These are phyloP conservation scores for Euphydryas editha DNA, from an alignment of 2,888 invertebrate genomes.

Conservation along the genomic window DNA sequence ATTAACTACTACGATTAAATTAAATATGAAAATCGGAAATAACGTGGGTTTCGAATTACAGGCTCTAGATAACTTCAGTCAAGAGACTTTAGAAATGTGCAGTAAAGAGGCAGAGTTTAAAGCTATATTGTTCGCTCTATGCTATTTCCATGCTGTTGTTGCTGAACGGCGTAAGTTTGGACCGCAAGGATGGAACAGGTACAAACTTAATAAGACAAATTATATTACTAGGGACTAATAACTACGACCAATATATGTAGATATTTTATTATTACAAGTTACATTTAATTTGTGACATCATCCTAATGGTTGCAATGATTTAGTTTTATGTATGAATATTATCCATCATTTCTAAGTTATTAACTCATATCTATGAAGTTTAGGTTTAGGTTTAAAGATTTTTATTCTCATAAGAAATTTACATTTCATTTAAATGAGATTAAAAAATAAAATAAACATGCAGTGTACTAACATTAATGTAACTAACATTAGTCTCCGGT, in stretches of 20 bases:
- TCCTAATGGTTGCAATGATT: too few relatives aligned
- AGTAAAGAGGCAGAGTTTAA: conserved; percentile 97
- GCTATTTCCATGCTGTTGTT: conserved; percentile 97
- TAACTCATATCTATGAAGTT: too few relatives aligned
- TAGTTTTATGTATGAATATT: too few relatives aligned
- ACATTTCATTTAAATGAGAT: too few relatives aligned
- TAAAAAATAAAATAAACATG: too few relatives aligned
- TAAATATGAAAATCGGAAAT: not conserved
- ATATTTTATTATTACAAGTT: too few relatives aligned
- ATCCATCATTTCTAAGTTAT: too few relatives aligned
- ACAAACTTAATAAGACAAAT: not conserved
- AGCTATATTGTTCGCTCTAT: conserved; percentile 93
- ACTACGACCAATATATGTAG: not conserved
- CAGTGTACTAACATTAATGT: too few relatives aligned
- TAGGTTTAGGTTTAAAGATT: too few relatives aligned
- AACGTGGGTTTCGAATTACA: conserved; percentile 39
- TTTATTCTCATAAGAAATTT: too few relatives aligned
- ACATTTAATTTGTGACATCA: too few relatives aligned
- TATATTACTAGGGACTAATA: not conserved
- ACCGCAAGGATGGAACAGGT: conserved; percentile 95
- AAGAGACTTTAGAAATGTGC: conserved; percentile 96
- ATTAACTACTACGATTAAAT: not conserved
- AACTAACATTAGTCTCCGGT: too few relatives aligned
- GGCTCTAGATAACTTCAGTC: conserved; percentile 95
- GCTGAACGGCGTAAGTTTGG: conserved; percentile 97